phyloP scores from a whole-genome alignment of 1,140 invertebrate species.

The Orius laevigatus region DNA sequence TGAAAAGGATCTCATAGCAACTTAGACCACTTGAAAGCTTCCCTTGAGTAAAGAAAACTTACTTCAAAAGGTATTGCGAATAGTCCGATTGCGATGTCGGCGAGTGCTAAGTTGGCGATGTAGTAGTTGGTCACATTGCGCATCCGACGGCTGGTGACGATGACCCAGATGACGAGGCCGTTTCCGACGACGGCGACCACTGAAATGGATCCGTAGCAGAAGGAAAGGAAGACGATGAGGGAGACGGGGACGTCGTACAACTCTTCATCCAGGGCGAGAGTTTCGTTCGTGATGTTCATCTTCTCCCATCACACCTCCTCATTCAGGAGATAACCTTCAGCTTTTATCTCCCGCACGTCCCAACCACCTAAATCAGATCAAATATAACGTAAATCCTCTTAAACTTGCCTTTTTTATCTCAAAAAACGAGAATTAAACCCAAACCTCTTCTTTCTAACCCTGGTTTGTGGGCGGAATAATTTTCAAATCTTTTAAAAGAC shows the following conservation, averaged over 20 bases:
- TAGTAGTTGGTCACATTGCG: slow-evolving; percentile 37
- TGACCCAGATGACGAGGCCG: slow-evolving; percentile 35
- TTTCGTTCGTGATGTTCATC: neutral
- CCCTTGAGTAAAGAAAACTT: slow-evolving; percentile 7
- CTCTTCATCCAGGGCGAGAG: neutral
- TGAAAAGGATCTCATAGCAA: too few relatives aligned
- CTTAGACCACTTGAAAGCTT: too few relatives aligned
- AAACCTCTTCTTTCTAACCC: too few relatives aligned
- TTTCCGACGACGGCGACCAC: slow-evolving; percentile 37
- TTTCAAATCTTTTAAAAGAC: too few relatives aligned
- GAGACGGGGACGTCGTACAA: slow-evolving; percentile 33
- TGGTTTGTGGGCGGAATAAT: too few relatives aligned
- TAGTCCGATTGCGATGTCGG: slow-evolving; percentile 31
- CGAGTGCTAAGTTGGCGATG: slow-evolving; percentile 33
- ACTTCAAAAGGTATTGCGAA: slow-evolving; percentile 34
- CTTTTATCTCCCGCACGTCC: neutral
- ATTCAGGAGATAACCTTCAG: neutral
- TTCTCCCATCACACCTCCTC: neutral
- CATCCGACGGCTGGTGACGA: slow-evolving; percentile 29
- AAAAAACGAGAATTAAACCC: neutral
- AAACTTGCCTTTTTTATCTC: neutral
- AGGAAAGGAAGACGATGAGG: slow-evolving; percentile 32
- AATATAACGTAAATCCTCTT: neutral
- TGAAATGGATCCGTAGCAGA: slow-evolving; percentile 39
- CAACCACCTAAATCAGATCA: neutral